phyloP scores from a whole-genome alignment of 2,888 invertebrate genomes.

The Limenitis camilla region DNA sequence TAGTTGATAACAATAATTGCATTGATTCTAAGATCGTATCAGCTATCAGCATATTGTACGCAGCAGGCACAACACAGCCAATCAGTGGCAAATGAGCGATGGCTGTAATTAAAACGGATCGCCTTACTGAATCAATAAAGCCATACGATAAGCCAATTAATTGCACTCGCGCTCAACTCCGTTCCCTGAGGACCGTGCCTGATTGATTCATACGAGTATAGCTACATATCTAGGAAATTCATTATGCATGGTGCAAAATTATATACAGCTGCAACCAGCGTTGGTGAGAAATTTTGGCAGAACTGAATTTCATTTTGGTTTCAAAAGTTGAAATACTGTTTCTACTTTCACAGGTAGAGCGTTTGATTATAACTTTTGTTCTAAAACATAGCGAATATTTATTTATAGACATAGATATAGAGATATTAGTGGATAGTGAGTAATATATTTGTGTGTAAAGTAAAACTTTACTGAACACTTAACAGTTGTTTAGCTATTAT shows the following conservation, averaged over 20 bases:
- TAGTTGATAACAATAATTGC: neutral
- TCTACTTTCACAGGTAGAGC: too few species aligned
- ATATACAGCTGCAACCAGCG: neutral
- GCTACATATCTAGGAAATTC: constrained; percentile 22
- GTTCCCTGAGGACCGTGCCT: constrained; percentile 45
- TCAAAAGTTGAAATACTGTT: too few species aligned
- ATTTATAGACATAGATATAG: too few species aligned
- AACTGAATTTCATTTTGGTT: too few species aligned
- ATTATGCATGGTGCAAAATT: constrained; percentile 13
- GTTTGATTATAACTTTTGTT: too few species aligned
- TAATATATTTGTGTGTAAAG: too few species aligned
- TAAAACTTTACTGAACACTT: too few species aligned
- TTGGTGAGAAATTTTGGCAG: too few species aligned
- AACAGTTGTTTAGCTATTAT: too few species aligned
- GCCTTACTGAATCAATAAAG: constrained; percentile 71
- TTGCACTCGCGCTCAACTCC: constrained; percentile 54
- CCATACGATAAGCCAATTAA: constrained; percentile 70
- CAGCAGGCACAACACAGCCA: constrained; percentile 35
- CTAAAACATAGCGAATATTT: too few species aligned
- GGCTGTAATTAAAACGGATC: constrained; percentile 71
- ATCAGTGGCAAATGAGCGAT: constrained; percentile 68
- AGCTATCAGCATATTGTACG: constrained; percentile 13
- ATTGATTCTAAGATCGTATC: constrained; percentile 13
- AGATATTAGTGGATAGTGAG: too few species aligned
- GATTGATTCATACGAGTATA: constrained; percentile 28